Conservation (phyloP, 2,888 invertebrate species). For the Philereme transversata region DNA sequence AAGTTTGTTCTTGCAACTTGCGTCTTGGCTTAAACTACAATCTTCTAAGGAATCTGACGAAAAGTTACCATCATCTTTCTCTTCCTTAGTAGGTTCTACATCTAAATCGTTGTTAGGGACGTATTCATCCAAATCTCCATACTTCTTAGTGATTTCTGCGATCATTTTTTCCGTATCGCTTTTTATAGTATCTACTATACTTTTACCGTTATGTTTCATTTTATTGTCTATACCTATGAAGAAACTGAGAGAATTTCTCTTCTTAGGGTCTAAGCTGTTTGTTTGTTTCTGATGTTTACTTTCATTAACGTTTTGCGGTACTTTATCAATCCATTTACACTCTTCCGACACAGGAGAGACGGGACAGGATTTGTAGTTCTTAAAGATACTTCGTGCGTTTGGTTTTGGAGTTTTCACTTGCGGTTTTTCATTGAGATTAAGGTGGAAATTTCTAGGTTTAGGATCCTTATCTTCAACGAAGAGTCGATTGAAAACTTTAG, state of each 20-base stretch:
- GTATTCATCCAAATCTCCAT: conserved; percentile 84
- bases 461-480: conserved; percentile 61
- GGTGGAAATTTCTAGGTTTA: conserved; percentile 70
- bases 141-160: conserved; percentile 86
- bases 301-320: conserved; percentile 52
- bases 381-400: conserved; percentile 82
- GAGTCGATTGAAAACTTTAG: conserved; percentile 75
- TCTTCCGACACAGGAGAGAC: conserved; percentile 93
- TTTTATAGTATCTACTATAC: conserved; percentile 85
- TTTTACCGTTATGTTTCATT: conserved; percentile 77
- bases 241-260: conserved; percentile 86
- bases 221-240: conserved; percentile 85
- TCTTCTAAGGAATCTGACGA: conserved; percentile 92
- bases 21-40: conserved; percentile 84
- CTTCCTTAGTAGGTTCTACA: conserved; percentile 69
- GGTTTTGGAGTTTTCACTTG: conserved; percentile 64
- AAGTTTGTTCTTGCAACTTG: conserved; percentile 76
- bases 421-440: conserved; percentile 70
- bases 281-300: conserved; percentile 46
- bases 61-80: conserved; percentile 87
- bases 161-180: conserved; percentile 87
- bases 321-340: conserved; percentile 85
- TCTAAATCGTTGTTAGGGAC: conserved; percentile 68
- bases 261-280: conserved; percentile 75
- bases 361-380: conserved; percentile 90